Percentiles rank a stretch among this genome's conserved stretches.
These are phyloP conservation scores for Poeciliopsis turneri DNA, from an alignment of 2,797 vertebrate genomes.

Conservation along the genomic window DNA sequence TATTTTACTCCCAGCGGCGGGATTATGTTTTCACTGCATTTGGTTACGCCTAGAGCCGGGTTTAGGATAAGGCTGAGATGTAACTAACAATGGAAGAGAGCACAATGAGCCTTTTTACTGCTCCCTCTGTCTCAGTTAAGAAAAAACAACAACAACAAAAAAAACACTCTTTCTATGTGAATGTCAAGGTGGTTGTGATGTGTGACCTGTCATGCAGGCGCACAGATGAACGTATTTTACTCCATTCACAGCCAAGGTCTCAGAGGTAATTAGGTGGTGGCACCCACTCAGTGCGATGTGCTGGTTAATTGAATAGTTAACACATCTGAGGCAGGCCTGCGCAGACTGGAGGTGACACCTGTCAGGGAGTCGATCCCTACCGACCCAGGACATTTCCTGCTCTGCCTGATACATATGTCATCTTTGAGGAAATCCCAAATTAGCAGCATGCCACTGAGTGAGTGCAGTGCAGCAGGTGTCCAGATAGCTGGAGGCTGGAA, in stretches of 20 bases:
- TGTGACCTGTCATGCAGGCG: slow-evolving; percentile 75
- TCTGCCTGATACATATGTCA: slow-evolving; percentile 69
- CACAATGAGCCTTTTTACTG: slow-evolving; percentile 11
- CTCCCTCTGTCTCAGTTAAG: slow-evolving; percentile 1
- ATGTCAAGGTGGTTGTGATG: slow-evolving; percentile 60
- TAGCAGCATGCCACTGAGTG: slow-evolving; percentile 65
- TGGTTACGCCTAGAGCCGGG: slow-evolving; percentile 21
- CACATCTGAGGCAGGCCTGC: slow-evolving; percentile 66
- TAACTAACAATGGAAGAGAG: slow-evolving; percentile 32
- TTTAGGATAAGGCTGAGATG: slow-evolving; percentile 11
- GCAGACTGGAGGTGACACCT: slow-evolving; percentile 78
- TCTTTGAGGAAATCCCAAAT: slow-evolving; percentile 74
- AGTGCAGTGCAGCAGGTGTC: slow-evolving; percentile 68
- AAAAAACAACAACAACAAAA: slow-evolving; percentile 1
- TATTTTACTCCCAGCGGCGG: slow-evolving; percentile 55
- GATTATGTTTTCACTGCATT: slow-evolving; percentile 29
- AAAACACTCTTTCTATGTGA: slow-evolving; percentile 44
- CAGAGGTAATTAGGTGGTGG: slow-evolving; percentile 77
- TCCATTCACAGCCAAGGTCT: slow-evolving; percentile 65
- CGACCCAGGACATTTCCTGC: slow-evolving; percentile 67
- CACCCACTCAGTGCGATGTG: slow-evolving; percentile 60
- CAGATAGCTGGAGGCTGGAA: slow-evolving; percentile 68
- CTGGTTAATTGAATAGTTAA: slow-evolving; percentile 81
- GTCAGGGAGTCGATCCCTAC: slow-evolving; percentile 70
- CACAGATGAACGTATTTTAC: slow-evolving; percentile 53